Conservation (phyloP, 2,797 vertebrate genomes). For the Loriculus beryllinus region DNA sequence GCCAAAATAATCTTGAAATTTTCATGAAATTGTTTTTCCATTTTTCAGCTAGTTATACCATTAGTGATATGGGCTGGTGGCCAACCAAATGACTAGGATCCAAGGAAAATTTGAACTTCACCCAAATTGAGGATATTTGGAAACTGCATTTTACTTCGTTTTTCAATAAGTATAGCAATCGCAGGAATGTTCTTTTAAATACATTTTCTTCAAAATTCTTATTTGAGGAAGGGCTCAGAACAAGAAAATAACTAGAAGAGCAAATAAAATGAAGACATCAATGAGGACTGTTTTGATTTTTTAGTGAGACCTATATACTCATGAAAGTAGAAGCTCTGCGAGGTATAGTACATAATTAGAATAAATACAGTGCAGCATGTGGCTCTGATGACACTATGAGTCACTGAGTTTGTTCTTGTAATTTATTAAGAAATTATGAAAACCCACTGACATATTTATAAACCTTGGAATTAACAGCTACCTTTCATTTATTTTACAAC, state of each 20-base stretch:
- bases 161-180: not conserved
- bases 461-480: conserved; percentile 73
- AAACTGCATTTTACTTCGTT: conserved; percentile 24
- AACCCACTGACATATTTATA: conserved; percentile 75
- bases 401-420: conserved; percentile 55
- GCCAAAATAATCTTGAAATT: conserved; percentile 8
- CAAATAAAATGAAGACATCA: not conserved
- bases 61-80: conserved; percentile 1
- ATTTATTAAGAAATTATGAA: conserved; percentile 74
- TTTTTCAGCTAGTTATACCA: conserved; percentile 45
- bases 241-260: not conserved
- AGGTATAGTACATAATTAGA: not conserved
- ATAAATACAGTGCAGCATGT: conserved; percentile 19
- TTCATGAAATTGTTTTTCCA: conserved; percentile 24
- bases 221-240: not conserved
- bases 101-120: conserved; percentile 50
- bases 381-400: conserved; percentile 61
- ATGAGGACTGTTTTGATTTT: not conserved
- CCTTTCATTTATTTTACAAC: conserved; percentile 67
- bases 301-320: not conserved
- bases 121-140: conserved; percentile 29
- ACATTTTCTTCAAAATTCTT: not conserved
- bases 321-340: not conserved
- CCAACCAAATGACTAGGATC: conserved; percentile 14
- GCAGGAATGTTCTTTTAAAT: not conserved